Evolutionary conservation across 2,888 invertebrate genomes (phyloP).

Genomic region (Yponomeuta evonymella): DNA sequence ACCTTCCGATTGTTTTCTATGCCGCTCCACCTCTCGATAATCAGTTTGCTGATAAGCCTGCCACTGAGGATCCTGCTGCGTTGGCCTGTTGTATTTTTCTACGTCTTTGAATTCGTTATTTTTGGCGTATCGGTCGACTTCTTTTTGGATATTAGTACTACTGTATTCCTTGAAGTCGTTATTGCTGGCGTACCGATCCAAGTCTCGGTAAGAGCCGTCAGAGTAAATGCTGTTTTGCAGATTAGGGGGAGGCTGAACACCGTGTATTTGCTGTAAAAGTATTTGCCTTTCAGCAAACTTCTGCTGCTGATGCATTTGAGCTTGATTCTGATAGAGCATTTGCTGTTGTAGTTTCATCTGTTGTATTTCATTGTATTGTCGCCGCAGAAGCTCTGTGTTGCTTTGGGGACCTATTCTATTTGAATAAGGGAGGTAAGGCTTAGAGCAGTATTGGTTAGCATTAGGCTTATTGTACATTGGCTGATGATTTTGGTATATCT

Average conservation of each 20-base stretch:
- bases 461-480: conserved; percentile 59
- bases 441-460: conserved; percentile 64
- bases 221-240: conserved; percentile 70
- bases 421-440: conserved; percentile 70
- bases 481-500: conserved; percentile 76
- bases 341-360: conserved; percentile 80
- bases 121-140: conserved; percentile 54
- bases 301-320: conserved; percentile 78
- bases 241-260: conserved; percentile 69
- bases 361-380: conserved; percentile 79
- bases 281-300: conserved; percentile 79
- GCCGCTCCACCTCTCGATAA: conserved; percentile 51
- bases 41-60: conserved; percentile 53
- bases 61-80: conserved; percentile 56
- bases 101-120: conserved; percentile 59
- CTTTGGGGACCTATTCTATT: conserved; percentile 72
- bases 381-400: conserved; percentile 76
- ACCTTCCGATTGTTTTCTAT: conserved; percentile 47
- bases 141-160: conserved; percentile 60
- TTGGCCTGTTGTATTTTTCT: conserved; percentile 56
- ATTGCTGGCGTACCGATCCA: conserved; percentile 65
- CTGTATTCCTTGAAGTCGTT: conserved; percentile 62
- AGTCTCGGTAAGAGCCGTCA: conserved; percentile 64
- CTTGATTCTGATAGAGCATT: conserved; percentile 79
- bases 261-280: conserved; percentile 77